Conservation (phyloP, 2,797 vertebrate species). For the Hemibagrus guttatus region DNA sequence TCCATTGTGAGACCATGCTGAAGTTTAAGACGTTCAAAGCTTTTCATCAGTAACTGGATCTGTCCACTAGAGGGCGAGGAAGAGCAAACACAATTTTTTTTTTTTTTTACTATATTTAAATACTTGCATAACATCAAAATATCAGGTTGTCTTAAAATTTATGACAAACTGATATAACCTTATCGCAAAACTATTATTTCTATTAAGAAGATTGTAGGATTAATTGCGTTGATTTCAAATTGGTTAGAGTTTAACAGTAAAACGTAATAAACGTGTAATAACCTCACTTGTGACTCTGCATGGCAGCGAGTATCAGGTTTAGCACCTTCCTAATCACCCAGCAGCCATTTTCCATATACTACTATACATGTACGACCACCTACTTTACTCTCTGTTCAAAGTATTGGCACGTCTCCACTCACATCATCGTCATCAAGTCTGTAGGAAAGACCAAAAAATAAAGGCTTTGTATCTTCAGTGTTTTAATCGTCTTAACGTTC, state of each 20-base stretch:
- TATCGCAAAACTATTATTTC: background rate
- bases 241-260: background rate
- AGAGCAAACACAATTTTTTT: background rate
- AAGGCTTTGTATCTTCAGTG: constrained; percentile 39
- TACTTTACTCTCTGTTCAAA: background rate
- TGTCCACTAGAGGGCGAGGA: background rate
- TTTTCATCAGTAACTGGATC: background rate
- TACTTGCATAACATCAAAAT: background rate
- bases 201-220: background rate
- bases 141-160: background rate
- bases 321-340: background rate
- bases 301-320: background rate
- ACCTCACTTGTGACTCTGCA: background rate
- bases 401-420: background rate
- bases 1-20: background rate
- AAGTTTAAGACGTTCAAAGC: background rate
- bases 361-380: background rate
- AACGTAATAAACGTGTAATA: background rate
- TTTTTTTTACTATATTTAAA: background rate
- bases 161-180: background rate
- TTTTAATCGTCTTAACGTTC: constrained; percentile 73
- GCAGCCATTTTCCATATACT: background rate
- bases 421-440: background rate
- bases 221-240: background rate
- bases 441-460: background rate